Evolutionary conservation across 1,140 invertebrate species (phyloP), one percentile per base, ranked within the genome.

Genomic region (Musca vetustissima): DNA sequence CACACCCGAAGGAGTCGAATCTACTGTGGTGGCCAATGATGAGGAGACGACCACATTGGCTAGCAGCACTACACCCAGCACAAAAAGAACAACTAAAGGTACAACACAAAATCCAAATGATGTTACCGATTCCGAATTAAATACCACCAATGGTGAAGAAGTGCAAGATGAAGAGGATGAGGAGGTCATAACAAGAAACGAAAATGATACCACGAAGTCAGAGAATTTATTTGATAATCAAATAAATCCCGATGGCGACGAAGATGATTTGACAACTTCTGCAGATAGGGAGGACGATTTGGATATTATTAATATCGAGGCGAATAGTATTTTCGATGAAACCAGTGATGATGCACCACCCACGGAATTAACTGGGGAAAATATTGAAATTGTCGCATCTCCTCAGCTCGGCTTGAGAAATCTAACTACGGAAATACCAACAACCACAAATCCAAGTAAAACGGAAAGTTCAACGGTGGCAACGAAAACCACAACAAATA

Each of bases 301-400:
- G 64, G 64, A 61, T 21, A 57, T 67, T 14, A 36, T 57, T 25
- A 72, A 68, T 72, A 25, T 71, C 7, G 77, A 77, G 7, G 75
- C 72, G n/a, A 81, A 81, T 59, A 79, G 79, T 25, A 73, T 81
- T 6, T 79, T 74, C 50, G 79, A 79, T 17, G 55, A 68, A 21
- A 61, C 68, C 36, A 43, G n/a, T 68, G 36, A 14, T 61, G 64
- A 52, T 21, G 47, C 32, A 52, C 59, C 36, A 48, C 48, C 52
- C 8, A 22, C 47, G 4, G 2, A 48, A n/a, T 64, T 11, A 50
- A 52, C n/a, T 2, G 74, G 47, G 17, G 74, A 76, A n/a, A 78
- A 79, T 19, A 78, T 80, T 49, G 64, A 78, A 70, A 73, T 78
- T 32, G 74, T 79, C 4, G 75, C 75, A 25, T 76, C 76, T 1